phyloP scores from a whole-genome alignment of 2,797 vertebrate genomes.

The Pagetopsis macropterus region DNA sequence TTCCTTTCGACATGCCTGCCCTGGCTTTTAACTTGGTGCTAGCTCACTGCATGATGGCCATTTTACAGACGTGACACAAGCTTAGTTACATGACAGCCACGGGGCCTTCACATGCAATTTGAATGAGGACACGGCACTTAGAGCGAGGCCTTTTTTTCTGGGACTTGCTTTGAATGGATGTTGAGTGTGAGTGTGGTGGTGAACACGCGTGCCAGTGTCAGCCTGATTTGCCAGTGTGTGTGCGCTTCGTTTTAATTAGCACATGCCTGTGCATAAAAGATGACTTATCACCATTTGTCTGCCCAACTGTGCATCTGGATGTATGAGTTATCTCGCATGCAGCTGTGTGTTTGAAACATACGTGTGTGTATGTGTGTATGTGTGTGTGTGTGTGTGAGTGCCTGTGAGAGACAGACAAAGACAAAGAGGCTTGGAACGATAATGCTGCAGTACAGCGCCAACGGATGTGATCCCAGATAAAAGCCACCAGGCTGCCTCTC shows the following conservation, averaged over 20 bases:
- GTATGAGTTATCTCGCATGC: slow-evolving; percentile 34
- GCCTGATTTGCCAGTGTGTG: slow-evolving; percentile 30
- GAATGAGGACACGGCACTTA: slow-evolving; percentile 63
- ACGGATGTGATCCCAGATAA: slow-evolving; percentile 73
- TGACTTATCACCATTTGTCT: slow-evolving; percentile 36
- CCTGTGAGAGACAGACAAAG: slow-evolving; percentile 53
- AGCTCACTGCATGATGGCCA: slow-evolving; percentile 57
- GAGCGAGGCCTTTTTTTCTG: slow-evolving; percentile 25
- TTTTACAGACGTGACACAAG: slow-evolving; percentile 72
- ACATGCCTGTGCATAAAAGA: slow-evolving; percentile 56
- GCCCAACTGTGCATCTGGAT: slow-evolving; percentile 44
- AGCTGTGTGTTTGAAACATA: slow-evolving; percentile 38
- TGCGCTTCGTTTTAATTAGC: slow-evolving; percentile 62
- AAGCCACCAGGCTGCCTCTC: slow-evolving; percentile 62
- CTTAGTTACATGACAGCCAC: slow-evolving; percentile 67
- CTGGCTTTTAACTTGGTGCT: slow-evolving; percentile 62
- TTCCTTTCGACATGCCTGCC: slow-evolving; percentile 70
- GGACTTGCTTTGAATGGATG: slow-evolving; percentile 39
- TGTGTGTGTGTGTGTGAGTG: too few species aligned
- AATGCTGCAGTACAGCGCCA: slow-evolving; percentile 55
- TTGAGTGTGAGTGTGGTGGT: slow-evolving; percentile 14
- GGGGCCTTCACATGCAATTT: slow-evolving; percentile 69
- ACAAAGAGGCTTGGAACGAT: slow-evolving; percentile 68
- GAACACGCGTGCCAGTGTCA: slow-evolving; percentile 8
- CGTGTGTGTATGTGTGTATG: slow-evolving; percentile 18